Evolutionary conservation across 2,888 invertebrate genomes (phyloP).

Genomic region (Sisyra nigra): DNA sequence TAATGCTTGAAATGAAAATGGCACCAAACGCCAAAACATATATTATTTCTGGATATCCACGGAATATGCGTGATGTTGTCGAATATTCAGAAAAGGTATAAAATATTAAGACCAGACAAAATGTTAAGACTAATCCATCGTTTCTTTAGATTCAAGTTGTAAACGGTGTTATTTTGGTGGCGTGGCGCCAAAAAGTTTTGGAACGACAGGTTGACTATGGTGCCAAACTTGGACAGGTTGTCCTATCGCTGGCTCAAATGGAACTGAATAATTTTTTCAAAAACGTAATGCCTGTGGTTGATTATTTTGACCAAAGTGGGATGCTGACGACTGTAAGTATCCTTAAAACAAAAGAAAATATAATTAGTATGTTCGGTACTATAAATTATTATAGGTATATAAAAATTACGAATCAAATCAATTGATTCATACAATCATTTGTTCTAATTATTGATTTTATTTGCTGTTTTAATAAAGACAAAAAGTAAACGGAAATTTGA

Average conservation of each 20-base stretch:
- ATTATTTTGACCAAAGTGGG: conserved; percentile 78
- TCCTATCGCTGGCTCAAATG: conserved; percentile 70
- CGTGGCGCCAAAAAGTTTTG: conserved; percentile 73
- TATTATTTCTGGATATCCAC: conserved; percentile 77
- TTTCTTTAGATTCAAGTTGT: conserved; percentile 84
- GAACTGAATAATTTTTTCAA: conserved; percentile 79
- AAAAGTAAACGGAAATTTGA: no score
- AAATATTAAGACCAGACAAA: not conserved
- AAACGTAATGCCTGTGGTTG: conserved; percentile 79
- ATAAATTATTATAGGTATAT: no score
- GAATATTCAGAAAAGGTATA: conserved; percentile 80
- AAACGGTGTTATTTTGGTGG: conserved; percentile 70
- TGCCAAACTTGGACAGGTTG: conserved; percentile 72
- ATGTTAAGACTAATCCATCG: conserved; percentile 12
- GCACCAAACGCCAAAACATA: conserved; percentile 75
- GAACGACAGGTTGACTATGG: conserved; percentile 85
- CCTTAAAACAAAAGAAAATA: not conserved
- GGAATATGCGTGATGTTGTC: conserved; percentile 82
- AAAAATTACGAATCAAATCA: no score
- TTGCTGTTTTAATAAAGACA: no score
- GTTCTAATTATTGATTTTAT: no score
- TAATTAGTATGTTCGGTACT: no score
- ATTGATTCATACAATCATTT: no score
- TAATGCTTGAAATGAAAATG: conserved; percentile 90
- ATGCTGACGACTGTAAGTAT: conserved; percentile 49